Conservation (phyloP, 2,113 vertebrate species). For the Pelobates fuscus region DNA sequence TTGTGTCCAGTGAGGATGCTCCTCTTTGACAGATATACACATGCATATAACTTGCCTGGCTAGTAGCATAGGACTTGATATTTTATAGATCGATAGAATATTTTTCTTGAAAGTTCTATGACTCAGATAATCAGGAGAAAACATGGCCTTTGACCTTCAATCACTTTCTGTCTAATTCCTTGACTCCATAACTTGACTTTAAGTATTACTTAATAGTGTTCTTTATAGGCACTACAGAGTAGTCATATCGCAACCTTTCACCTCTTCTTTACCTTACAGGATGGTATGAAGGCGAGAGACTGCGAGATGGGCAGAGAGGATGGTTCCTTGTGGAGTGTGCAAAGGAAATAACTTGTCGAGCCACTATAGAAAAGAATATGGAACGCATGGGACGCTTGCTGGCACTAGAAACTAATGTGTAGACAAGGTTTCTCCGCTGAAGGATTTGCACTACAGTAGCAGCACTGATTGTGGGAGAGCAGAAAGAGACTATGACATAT, state of each 20-base stretch:
- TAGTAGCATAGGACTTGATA: too few relatives aligned
- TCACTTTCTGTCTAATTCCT: neutral
- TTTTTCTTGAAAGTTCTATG: too few relatives aligned
- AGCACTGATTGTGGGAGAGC: neutral
- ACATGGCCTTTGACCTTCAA: neutral
- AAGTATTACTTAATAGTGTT: too few relatives aligned
- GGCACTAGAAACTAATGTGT: slow-evolving; percentile 92
- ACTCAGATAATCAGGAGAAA: neutral
- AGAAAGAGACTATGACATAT: neutral
- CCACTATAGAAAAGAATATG: slow-evolving; percentile 90
- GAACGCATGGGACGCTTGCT: slow-evolving; percentile 94
- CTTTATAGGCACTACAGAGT: neutral
- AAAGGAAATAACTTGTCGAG: slow-evolving; percentile 85
- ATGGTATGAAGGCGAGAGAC: slow-evolving; percentile 90
- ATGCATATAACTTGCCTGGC: too few relatives aligned
- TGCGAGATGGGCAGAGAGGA: slow-evolving; percentile 87
- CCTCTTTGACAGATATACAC: too few relatives aligned
- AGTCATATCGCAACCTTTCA: too few relatives aligned
- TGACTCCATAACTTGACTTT: neutral
- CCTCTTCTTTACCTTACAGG: slow-evolving; percentile 64
- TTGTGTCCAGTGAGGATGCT: too few relatives aligned
- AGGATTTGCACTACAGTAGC: slow-evolving; percentile 55
- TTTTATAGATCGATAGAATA: too few relatives aligned
- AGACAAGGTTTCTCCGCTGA: neutral
- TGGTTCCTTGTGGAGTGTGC: slow-evolving; percentile 93